These are phyloP conservation scores for Formica exsecta DNA, from an alignment of 1,140 invertebrate genomes.

Conservation along the genomic window DNA sequence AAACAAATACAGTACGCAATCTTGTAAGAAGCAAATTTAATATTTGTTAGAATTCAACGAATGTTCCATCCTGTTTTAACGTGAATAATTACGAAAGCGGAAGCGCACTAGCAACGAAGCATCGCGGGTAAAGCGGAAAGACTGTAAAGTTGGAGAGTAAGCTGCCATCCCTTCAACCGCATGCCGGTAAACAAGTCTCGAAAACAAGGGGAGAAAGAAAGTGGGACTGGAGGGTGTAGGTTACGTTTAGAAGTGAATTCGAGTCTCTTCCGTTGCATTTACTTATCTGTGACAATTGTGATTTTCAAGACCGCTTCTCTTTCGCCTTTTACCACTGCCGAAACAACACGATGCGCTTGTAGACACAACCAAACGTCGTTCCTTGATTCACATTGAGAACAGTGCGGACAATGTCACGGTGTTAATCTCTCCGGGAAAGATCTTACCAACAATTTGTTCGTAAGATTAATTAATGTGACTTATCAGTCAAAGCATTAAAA, in stretches of 20 bases:
- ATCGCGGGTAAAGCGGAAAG: background rate
- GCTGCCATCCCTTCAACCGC: conserved; percentile 17
- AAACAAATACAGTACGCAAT: background rate
- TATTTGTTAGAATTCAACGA: background rate
- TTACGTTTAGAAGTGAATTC: conserved; percentile 50
- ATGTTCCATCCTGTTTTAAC: background rate
- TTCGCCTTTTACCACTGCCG: background rate
- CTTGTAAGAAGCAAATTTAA: background rate
- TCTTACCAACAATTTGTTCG: background rate
- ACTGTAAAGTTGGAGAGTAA: conserved; percentile 30
- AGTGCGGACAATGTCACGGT: background rate
- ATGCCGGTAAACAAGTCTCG: conserved; percentile 44
- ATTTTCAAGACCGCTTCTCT: conserved; percentile 18
- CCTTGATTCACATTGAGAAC: background rate
- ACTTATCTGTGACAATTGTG: conserved; percentile 30
- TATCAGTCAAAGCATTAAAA: background rate
- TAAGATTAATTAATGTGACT: background rate
- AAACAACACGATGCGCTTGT: conserved; percentile 10
- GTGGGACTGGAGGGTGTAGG: background rate
- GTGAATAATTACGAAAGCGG: background rate
- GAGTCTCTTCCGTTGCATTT: conserved; percentile 21
- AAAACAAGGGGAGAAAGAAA: conserved; percentile 28
- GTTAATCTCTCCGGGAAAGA: background rate
- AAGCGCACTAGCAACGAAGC: background rate
- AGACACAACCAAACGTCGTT: background rate